Evolutionary conservation across 2,113 vertebrate genomes (phyloP).

Genomic region (Nyctibius bracteatus): DNA sequence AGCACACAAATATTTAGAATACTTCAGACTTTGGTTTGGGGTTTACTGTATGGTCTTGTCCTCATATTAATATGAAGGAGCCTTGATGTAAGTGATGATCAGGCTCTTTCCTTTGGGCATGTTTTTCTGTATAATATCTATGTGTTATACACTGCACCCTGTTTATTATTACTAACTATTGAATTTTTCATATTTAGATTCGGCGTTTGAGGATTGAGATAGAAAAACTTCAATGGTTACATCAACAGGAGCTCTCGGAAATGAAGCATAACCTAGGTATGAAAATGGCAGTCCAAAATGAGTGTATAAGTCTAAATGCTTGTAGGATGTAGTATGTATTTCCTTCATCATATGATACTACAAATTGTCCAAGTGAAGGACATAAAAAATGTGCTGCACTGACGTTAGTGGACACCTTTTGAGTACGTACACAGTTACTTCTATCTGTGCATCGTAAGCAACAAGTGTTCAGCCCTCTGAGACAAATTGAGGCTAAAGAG

Average conservation of each 20-base stretch:
- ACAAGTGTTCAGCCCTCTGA: neutral
- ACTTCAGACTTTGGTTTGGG: neutral
- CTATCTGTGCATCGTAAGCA: neutral
- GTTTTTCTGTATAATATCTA: neutral
- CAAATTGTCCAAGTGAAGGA: neutral
- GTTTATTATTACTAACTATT: neutral
- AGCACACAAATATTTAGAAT: neutral
- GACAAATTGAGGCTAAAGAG: neutral
- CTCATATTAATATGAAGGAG: neutral
- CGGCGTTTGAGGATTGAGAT: conserved; percentile 95
- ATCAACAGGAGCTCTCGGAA: conserved; percentile 94
- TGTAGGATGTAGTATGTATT: neutral
- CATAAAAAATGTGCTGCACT: neutral
- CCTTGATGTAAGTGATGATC: neutral
- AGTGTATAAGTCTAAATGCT: neutral
- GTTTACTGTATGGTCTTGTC: neutral
- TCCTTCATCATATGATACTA: neutral
- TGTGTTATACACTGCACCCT: neutral
- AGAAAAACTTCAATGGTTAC: conserved; percentile 95
- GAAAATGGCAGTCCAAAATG: neutral
- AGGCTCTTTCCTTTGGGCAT: neutral
- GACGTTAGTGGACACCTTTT: neutral
- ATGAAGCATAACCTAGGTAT: conserved; percentile 98
- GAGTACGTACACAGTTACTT: neutral
- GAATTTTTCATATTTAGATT: conserved; percentile 75